A percentile compares a stretch with the other conserved stretches of the same genome.
Conservation (phyloP, 2,888 invertebrate genomes). For the Busseola fusca region DNA sequence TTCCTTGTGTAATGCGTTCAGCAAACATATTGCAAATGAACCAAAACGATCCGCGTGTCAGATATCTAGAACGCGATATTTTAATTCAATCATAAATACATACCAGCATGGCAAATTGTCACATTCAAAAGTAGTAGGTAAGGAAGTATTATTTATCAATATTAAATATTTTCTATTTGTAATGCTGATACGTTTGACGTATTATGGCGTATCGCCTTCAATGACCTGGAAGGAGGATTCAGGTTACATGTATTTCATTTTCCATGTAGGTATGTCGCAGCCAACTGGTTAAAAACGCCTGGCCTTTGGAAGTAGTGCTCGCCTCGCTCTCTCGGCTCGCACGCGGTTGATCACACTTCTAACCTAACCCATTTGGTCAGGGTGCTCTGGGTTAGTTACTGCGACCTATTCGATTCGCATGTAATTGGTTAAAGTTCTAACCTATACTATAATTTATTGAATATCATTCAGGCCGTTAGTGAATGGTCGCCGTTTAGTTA, state of each 20-base stretch:
- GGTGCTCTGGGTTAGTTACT: no score
- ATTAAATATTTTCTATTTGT: neutral
- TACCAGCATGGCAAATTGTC: conserved; percentile 12
- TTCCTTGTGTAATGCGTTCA: neutral
- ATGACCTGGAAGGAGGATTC: neutral
- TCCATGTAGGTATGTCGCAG: neutral
- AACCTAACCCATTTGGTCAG: no score
- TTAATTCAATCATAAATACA: conserved; percentile 10
- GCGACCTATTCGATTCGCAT: no score
- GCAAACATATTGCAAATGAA: neutral
- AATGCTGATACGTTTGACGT: neutral
- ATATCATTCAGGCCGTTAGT: no score
- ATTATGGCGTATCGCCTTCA: neutral
- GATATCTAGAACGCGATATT: neutral
- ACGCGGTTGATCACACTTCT: no score
- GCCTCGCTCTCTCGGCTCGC: no score
- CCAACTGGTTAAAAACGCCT: no score
- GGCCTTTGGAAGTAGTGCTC: no score
- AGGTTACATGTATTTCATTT: neutral
- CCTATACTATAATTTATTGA: no score
- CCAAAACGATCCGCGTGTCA: neutral
- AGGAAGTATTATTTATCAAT: neutral
- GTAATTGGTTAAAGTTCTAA: no score
- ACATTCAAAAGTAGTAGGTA: neutral
- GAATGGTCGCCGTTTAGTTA: no score